These are phyloP conservation scores for Iphiclides podalirius DNA, from an alignment of 2,888 invertebrate genomes.

Conservation along the genomic window DNA sequence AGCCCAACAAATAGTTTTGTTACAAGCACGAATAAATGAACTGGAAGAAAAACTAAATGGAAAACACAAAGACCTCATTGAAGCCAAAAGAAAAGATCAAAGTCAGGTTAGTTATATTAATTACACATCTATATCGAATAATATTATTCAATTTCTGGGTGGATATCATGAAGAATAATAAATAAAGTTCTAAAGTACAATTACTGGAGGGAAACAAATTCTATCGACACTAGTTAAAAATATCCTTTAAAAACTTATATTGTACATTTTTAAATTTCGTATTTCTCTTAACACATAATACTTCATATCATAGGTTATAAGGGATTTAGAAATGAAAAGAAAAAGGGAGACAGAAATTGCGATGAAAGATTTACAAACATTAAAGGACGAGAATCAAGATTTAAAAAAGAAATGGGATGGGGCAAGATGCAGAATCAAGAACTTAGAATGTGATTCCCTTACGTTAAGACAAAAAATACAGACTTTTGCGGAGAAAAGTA, in stretches of 20 bases:
- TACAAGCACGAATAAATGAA: conserved; percentile 85
- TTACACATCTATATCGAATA: too few relatives aligned
- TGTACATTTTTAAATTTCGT: too few relatives aligned
- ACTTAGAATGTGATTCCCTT: conserved; percentile 83
- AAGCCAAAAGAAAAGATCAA: conserved; percentile 56
- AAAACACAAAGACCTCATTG: conserved; percentile 50
- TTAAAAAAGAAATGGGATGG: conserved; percentile 83
- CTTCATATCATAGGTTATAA: conserved; percentile 70
- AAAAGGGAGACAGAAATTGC: conserved; percentile 80
- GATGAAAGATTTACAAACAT: conserved; percentile 77
- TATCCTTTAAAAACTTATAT: too few relatives aligned
- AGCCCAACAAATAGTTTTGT: conserved; percentile 85
- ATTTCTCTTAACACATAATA: too few relatives aligned
- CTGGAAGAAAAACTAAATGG: conserved; percentile 81
- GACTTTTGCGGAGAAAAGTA: conserved; percentile 82
- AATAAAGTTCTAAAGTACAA: too few relatives aligned
- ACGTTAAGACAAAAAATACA: conserved; percentile 80
- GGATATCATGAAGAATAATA: too few relatives aligned
- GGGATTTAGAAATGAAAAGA: conserved; percentile 76
- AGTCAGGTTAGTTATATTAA: conserved; percentile 42
- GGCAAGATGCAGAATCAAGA: conserved; percentile 83
- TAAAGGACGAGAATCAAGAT: conserved; percentile 80
- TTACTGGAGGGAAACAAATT: too few relatives aligned
- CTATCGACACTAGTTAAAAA: too few relatives aligned
- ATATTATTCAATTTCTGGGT: too few relatives aligned